phyloP scores from a whole-genome alignment of 2,797 vertebrate species.

The Heteromormyrus szaboi region DNA sequence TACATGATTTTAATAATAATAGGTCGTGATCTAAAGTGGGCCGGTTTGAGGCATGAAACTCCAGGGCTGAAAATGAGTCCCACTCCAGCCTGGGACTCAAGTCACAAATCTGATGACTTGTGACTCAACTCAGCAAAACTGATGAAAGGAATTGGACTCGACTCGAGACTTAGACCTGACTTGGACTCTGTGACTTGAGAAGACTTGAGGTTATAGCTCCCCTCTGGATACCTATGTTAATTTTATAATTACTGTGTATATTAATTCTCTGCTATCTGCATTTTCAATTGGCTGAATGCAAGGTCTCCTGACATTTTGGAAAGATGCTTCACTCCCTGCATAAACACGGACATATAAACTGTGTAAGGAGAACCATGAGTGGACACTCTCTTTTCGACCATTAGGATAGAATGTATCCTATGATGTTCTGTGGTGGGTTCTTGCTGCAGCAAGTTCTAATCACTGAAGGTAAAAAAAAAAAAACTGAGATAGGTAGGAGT shows the following conservation, averaged over 20 bases:
- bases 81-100: no score
- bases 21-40: no score
- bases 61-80: no score
- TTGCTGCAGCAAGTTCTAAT: background rate
- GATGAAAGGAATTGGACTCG: background rate
- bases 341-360: background rate
- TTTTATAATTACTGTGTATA: background rate
- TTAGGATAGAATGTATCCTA: background rate
- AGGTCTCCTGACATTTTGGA: background rate
- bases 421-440: background rate
- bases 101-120: no score
- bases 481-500: background rate
- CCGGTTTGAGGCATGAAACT: no score
- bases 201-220: background rate
- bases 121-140: background rate
- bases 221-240: background rate
- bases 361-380: background rate
- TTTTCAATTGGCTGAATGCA: background rate
- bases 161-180: background rate
- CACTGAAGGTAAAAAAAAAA: background rate
- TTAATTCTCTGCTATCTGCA: background rate
- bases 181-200: background rate
- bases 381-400: background rate
- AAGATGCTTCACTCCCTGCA: background rate
- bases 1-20: no score